A percentile compares a stretch with the other conserved stretches of the same genome.
phyloP scores from a whole-genome alignment of 2,113 vertebrate species.

The Etia nguti region DNA sequence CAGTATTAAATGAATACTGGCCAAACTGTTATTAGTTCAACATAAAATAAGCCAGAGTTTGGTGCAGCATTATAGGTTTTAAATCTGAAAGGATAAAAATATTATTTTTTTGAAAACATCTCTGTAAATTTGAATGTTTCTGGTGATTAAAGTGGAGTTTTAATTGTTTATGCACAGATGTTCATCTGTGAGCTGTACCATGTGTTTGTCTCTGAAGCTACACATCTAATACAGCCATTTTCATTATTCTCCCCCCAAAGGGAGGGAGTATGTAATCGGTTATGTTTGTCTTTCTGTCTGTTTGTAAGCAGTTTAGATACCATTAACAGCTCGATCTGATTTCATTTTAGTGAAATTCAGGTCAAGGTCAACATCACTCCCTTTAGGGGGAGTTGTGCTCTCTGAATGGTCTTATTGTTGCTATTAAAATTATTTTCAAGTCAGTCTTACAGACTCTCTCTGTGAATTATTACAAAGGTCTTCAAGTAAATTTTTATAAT shows the following conservation, averaged over 20 bases:
- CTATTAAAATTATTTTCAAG: neutral
- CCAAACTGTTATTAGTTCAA: neutral
- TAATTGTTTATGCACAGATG: neutral
- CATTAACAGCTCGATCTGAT: neutral
- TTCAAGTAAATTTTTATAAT: neutral
- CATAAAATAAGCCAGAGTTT: neutral
- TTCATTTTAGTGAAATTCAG: neutral
- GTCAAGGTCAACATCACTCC: neutral
- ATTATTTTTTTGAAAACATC: neutral
- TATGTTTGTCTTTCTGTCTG: neutral
- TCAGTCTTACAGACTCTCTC: neutral
- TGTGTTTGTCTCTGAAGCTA: neutral
- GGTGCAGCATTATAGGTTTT: neutral
- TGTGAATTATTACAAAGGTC: neutral
- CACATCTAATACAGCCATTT: neutral
- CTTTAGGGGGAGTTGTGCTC: neutral
- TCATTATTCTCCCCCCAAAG: neutral
- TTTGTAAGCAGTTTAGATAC: neutral
- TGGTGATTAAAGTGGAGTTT: neutral
- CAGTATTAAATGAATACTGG: neutral
- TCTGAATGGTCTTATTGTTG: neutral
- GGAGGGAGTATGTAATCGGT: neutral
- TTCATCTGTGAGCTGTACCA: neutral
- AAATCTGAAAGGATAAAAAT: neutral
- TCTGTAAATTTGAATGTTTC: neutral